These are phyloP conservation scores for Drosophila chauvacae DNA, from an alignment of 1,140 invertebrate species.

Conservation along the genomic window DNA sequence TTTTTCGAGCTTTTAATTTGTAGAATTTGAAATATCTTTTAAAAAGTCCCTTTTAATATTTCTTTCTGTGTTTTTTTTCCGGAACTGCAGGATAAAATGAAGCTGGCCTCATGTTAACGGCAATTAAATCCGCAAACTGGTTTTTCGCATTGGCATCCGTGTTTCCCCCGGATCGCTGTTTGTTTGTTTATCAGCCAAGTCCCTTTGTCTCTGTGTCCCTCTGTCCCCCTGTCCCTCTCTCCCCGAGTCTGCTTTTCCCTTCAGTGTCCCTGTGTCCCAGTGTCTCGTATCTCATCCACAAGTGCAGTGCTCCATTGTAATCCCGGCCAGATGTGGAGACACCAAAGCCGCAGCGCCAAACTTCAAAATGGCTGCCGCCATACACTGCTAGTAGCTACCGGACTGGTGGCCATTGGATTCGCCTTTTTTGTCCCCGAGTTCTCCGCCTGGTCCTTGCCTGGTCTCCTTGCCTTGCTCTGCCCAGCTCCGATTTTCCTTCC, in stretches of 20 bases:
- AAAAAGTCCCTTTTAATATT: neutral
- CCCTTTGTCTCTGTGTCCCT: neutral
- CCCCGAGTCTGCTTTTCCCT: neutral
- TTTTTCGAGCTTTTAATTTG: neutral
- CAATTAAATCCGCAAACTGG: conserved; percentile 82
- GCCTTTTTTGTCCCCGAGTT: neutral
- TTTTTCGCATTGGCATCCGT: conserved; percentile 67
- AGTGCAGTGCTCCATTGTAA: conserved; percentile 56
- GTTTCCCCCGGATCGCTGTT: conserved; percentile 29
- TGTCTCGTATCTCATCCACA: conserved; percentile 52
- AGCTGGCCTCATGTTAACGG: conserved; percentile 75
- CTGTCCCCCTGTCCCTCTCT: neutral
- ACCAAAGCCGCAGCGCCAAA: conserved; percentile 71
- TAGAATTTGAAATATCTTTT: neutral
- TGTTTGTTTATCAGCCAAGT: conserved; percentile 30
- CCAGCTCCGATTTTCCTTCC: neutral
- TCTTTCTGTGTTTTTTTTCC: neutral
- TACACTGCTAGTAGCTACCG: neutral
- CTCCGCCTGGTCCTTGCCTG: neutral
- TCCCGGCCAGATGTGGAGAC: conserved; percentile 47
- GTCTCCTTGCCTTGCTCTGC: neutral
- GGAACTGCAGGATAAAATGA: conserved; percentile 35
- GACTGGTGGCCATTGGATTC: conserved; percentile 37
- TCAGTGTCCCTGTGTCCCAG: conserved; percentile 5
- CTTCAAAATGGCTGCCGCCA: conserved; percentile 74